Conservation (phyloP, 2,888 invertebrate species). For the Cosmorhoe ocellata region DNA sequence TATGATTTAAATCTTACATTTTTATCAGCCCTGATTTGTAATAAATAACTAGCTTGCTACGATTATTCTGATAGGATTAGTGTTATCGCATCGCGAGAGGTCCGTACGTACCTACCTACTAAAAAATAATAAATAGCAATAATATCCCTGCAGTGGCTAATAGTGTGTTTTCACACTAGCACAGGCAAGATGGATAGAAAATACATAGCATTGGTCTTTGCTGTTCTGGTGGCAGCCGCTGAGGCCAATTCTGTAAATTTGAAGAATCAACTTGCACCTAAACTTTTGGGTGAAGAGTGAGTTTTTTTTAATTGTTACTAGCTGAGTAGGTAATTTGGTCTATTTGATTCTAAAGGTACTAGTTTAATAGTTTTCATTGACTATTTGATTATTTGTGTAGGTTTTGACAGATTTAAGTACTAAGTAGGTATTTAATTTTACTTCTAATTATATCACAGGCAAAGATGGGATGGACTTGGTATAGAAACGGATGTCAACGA, state of each 20-base stretch:
- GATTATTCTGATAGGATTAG: conserved; percentile 37
- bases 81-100: conserved; percentile 42
- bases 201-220: conserved; percentile 51
- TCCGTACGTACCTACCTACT: conserved; percentile 39
- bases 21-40: conserved; percentile 51
- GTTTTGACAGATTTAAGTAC: no score
- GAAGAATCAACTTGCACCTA: conserved; percentile 33
- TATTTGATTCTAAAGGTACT: no score
- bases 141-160: conserved; percentile 31
- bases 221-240: conserved; percentile 53
- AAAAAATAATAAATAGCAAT: conserved; percentile 41
- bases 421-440: no score
- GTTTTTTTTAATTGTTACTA: no score
- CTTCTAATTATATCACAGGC: conserved; percentile 36
- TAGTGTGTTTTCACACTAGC: conserved; percentile 12
- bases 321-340: conserved; percentile 19
- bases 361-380: no score
- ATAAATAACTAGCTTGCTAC: conserved; percentile 37
- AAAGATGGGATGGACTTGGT: conserved; percentile 59
- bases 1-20: conserved; percentile 48
- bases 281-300: conserved; percentile 22
- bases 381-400: no score
- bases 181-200: conserved; percentile 52
- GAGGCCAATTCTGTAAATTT: conserved; percentile 49
- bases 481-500: conserved; percentile 65